Base-by-base conservation (phyloP, 2,888 invertebrate species). In the Bugulina stolonifera region DNA sequence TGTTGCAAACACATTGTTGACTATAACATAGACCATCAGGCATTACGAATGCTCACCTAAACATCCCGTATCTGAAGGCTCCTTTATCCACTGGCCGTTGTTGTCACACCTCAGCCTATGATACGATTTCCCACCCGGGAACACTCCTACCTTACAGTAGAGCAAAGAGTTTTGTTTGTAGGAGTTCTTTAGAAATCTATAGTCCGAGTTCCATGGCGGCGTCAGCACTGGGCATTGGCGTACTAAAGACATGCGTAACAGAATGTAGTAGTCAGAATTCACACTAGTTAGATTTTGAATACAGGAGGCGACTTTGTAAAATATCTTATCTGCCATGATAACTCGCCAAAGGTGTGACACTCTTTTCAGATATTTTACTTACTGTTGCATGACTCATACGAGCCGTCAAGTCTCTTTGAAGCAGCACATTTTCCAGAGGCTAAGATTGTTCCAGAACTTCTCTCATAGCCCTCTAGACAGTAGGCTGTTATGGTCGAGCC, bases 31-130 rank as follows among this genome's bases (percentile, higher is more conserved):
- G n/a, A n/a, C n/a, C n/a, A n/a, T n/a, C n/a, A n/a, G n/a, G n/a
- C n/a, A n/a, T 14, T 52, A 10, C 52, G 14, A 22, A 52, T 10
- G 10, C 32, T 32, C 32, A 64, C 64, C 64, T 64, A 29, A 32
- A 34, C 64, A 64, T 5, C 64, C 64, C 10, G 25, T 32, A 3
- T 10, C 10, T 18, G 64, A 10, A 14, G 64, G 64, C 32, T 64
- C 64, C 3, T 32, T 64, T 14, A 29, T 27, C 64, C 64, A 64
- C n/a, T 64, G 64, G 29, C 32, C 27, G 27, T 64, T 64, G 32
- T 64, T 27, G 64, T 64, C 64, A 64, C 64, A 64, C n/a, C 32
- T 32, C 64, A 64, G 25, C 2, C 22, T 34, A 64, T 64, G 64
- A 27, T 14, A 34, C 5, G 29, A 14, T 32, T 64, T 64, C 5